Base-by-base conservation (phyloP, 2,888 invertebrate genomes). In the Pelosia muscerda region DNA sequence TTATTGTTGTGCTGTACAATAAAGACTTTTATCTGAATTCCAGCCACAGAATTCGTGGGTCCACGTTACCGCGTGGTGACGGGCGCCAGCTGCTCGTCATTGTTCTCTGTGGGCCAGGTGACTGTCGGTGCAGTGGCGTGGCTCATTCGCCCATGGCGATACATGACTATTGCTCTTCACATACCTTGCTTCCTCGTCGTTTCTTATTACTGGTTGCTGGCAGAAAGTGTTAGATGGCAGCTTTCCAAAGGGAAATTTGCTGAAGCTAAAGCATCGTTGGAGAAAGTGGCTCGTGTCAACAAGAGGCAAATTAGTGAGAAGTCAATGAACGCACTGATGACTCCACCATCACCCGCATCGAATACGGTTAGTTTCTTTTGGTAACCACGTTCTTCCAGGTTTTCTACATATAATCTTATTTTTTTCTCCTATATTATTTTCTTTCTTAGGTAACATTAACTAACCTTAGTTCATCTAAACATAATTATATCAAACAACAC, bases 21-120 rank as follows among this genome's bases (percentile, higher is more conserved):
- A n/a, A n/a, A n/a, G 15, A 15, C 4, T 38, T 13, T 38, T 42
- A 19, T 19, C 0, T 19, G 5, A 19, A 42, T 42, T 81, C 85
- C 85, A 97, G 97, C 96, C 58, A 95, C 97, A 69, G 98, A 98
- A 87, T 89, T 97, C 78, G 97, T 97, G 5, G 97, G 97, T 0
- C 97, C 97, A 1, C 96, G 96, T 63, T 96, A 96, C 69, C 95
- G 98, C 54, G 97, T 97, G 0, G 82, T 97, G 22, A 96, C 96
- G 4, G 96, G 97, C 67, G 96, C 97, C 3, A 90, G 96, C n/a
- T 94, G 96, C 15, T 95, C 96, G 10, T 95, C 96, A 11, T 96
- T 97, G 89, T 97, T 97, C 81, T 96, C 97, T 0, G 78, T 96
- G 15, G 97, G 97, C 0, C 97, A 97, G 90, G 95, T 97, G 31